Base-by-base conservation (phyloP, 2,113 vertebrate genomes). In the Corythoichthys haematopterus region DNA sequence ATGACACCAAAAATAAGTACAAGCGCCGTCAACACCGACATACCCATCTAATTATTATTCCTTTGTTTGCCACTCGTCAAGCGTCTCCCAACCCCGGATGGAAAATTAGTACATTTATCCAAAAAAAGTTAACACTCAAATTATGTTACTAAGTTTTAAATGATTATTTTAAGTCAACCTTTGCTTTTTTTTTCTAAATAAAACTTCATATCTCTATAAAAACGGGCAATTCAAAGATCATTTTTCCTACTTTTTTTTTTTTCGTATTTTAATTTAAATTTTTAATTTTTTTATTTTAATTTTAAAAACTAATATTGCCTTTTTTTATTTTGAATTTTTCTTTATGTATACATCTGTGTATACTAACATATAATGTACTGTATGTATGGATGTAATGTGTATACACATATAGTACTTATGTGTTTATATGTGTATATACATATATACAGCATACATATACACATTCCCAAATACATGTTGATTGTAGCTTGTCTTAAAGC, bases 1-100 rank as follows among this genome's bases (percentile, higher is more conserved):
- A 93, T 98, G 97, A 98, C 97, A 98, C 95, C 94, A 96, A 95
- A 98, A 97, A 98, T 98, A 98, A 99, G 95, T 96, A 94, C 96
- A 96, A 78, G 94, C 92, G 96, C 92, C 95, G 90, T 98, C 96
- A 98, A 85, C 59, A 92, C 59, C 38, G 38, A 43, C 59, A 43
- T 20, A 20, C 8, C 40, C 43, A 11, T 45, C 60, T 46, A 62
- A 62, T 62, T 62, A 62, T 28, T 62, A 62, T 62, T 62, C 60
- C 60, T 62, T 62, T 62, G 60, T 62, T 46, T 61, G 62, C 28
- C 50, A 16, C 11, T 43, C 85, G 81, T 77, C 89, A 74, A 90
- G 84, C 84, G 79, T 52, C 33, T 14, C 11, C 33, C 55, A 33
- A 35, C 33, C 12, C 4, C 33, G 12, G 47, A 50, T 4, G 14